Base-by-base conservation (phyloP, 30 jellyfish, hydroid and myxozoan genomes). In the Cassiopea xamachana region DNA sequence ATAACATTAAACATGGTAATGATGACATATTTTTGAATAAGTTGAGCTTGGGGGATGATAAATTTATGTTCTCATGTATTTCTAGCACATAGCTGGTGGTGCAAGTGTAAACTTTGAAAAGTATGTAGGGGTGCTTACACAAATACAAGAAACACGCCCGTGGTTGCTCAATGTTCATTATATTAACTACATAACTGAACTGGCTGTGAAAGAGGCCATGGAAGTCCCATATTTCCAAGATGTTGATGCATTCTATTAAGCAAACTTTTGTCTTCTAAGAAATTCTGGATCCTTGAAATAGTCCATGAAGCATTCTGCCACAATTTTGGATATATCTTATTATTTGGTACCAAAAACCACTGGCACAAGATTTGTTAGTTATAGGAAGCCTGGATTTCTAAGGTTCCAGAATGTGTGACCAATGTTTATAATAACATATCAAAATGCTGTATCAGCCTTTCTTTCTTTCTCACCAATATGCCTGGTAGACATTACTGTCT, bases 131-230 rank as follows among this genome's bases (percentile, higher is more conserved):
- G 91, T 69, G 16, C 61, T 75, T 46, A 74, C 93, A 2, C 73
- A 70, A 69, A 48, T 86, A 61, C 55, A 61, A 80, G 60, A 60
- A 59, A 18, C 87, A 59, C 77, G 85, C 64, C 87, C 47, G 16
- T 69, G 78, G 78, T 43, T 61, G 46, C 46, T 27, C 18, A 48
- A 16, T 43, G 77, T 88, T 69, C 94, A 89, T 78, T 82, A 94
- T 69, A 83, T 81, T 50, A 89, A 82, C 81, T 94, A 89, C 81
- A 55, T 94, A 46, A 16, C 68, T 45, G 96, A 89, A 88, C 89
- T 89, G 70, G 93, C 94, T 12, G 49, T 80, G 60, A 80, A 80
- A 58, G 60, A 64, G 61, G 61, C 89, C 7, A 46, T 77, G 72
- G 48, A 48, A 50, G 72, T 19, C 48, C 44, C 50, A 16, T 49